Conservation (phyloP, 2,113 vertebrate genomes). For the Myrmecobius fasciatus region DNA sequence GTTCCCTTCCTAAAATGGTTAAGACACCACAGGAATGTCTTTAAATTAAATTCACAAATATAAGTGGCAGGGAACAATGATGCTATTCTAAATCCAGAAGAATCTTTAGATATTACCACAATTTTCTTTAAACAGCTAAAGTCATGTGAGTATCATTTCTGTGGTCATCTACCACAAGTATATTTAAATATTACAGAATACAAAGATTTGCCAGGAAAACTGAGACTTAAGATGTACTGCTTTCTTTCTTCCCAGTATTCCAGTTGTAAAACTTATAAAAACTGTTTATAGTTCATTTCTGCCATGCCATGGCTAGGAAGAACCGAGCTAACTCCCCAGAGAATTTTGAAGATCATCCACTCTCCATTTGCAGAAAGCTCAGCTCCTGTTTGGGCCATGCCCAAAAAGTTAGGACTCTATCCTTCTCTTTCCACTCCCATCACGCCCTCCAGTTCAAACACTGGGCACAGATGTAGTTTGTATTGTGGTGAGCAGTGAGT, state of each 20-base stretch:
- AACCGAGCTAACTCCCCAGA: background rate
- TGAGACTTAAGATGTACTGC: background rate
- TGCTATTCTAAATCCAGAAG: background rate
- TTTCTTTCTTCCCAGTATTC: background rate
- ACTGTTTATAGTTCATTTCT: background rate
- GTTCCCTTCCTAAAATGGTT: background rate
- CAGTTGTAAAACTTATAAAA: background rate
- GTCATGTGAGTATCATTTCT: constrained; percentile 15
- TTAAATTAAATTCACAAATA: background rate
- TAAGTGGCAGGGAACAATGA: background rate
- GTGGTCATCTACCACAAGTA: background rate
- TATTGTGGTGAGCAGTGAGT: constrained; percentile 69
- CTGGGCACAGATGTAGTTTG: constrained; percentile 62
- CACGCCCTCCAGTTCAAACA: constrained; percentile 39
- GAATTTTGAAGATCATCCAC: background rate
- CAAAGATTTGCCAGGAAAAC: background rate
- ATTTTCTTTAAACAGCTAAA: constrained; percentile 2
- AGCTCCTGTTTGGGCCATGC: background rate
- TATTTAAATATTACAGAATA: background rate
- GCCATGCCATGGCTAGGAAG: background rate
- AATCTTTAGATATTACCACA: background rate
- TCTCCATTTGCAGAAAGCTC: background rate
- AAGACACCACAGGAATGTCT: background rate
- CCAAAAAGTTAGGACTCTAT: background rate
- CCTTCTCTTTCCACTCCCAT: constrained; percentile 29